Conservation (phyloP, 2,888 invertebrate genomes). For the Meandrusa payeni region DNA sequence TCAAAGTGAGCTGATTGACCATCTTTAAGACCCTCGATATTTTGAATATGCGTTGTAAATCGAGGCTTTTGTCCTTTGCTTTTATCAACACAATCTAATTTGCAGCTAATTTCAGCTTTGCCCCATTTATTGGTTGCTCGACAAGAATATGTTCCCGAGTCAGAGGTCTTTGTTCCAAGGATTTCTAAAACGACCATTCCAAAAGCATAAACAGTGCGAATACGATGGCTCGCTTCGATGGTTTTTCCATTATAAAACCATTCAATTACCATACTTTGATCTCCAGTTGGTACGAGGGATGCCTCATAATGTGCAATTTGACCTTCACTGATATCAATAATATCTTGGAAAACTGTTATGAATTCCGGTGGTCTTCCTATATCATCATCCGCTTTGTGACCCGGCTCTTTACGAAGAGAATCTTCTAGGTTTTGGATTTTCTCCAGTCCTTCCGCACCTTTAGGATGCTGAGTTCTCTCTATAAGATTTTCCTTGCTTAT, state of each 20-base stretch:
- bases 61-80: constrained; percentile 92
- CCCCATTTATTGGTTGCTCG: constrained; percentile 95
- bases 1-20: constrained; percentile 97
- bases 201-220: constrained; percentile 96
- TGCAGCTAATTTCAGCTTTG: constrained; percentile 91
- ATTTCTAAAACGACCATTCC: constrained; percentile 99
- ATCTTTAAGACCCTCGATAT: constrained; percentile 91
- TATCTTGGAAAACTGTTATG: constrained; percentile 91
- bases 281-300: constrained; percentile 95
- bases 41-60: constrained; percentile 93
- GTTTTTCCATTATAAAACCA: constrained; percentile 97
- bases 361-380: constrained; percentile 93
- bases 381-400: constrained; percentile 85
- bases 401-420: constrained; percentile 87
- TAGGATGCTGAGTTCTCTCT: constrained; percentile 95
- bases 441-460: constrained; percentile 95
- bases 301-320: constrained; percentile 99
- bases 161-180: constrained; percentile 94
- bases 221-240: constrained; percentile 93
- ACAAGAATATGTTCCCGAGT: constrained; percentile 94
- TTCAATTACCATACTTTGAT: constrained; percentile 96
- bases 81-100: constrained; percentile 90
- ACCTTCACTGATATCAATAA: constrained; percentile 93
- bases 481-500: constrained; percentile 90
- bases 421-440: constrained; percentile 95